phyloP scores from a whole-genome alignment of 2,797 vertebrate species.

The Gallinago nigripennis region DNA sequence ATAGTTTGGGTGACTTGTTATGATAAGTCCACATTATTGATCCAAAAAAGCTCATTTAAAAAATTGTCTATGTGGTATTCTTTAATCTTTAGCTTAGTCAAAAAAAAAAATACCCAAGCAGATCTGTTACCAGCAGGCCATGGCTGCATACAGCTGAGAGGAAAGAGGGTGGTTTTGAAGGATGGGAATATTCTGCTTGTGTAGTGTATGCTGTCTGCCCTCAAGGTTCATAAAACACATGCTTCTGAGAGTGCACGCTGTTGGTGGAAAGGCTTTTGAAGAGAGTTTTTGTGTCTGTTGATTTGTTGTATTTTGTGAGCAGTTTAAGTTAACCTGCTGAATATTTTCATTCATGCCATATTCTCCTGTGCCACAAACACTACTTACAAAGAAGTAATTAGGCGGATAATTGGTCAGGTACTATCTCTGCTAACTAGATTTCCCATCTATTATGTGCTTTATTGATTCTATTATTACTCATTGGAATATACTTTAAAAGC shows the following conservation, averaged over 20 bases:
- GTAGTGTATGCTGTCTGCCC: not conserved
- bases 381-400: not conserved
- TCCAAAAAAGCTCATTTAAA: not conserved
- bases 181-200: not conserved
- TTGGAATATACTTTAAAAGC: not conserved
- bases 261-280: not conserved
- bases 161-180: not conserved
- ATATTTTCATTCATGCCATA: not conserved
- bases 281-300: not conserved
- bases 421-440: not conserved
- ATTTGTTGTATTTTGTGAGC: not conserved
- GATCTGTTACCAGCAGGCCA: not conserved
- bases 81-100: not conserved
- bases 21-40: not conserved
- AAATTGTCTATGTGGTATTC: not conserved
- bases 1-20: not conserved
- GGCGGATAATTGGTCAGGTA: not conserved
- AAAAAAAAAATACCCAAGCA: not conserved
- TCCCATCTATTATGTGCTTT: not conserved
- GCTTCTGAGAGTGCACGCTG: not conserved
- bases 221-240: not conserved
- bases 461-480: not conserved
- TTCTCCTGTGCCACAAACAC: not conserved
- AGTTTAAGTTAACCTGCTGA: not conserved
- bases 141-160: not conserved